A percentile compares a stretch with the other conserved stretches of the same genome.
These are phyloP conservation scores for Ophion obscuratus DNA, from an alignment of 2,888 invertebrate species.

Conservation along the genomic window DNA sequence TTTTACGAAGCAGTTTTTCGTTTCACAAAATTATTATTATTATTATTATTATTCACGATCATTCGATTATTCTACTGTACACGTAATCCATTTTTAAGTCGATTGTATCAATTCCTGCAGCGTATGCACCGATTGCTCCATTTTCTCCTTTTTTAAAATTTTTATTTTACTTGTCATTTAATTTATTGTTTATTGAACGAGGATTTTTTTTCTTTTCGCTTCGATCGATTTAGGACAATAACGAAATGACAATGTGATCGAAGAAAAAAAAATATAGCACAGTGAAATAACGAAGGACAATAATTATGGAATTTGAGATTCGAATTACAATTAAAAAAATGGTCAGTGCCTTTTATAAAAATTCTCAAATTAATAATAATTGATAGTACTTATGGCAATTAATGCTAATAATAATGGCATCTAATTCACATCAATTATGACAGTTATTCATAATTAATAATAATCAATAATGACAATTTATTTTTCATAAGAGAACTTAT, in stretches of 20 bases:
- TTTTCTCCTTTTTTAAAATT: constrained; percentile 22
- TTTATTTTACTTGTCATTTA: constrained; percentile 11
- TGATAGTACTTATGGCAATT: neutral
- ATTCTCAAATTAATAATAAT: too few species aligned
- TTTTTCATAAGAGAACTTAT: neutral
- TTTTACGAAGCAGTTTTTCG: constrained; percentile 48
- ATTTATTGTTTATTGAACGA: constrained; percentile 41
- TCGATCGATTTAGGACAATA: neutral
- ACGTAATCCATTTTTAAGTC: constrained; percentile 55
- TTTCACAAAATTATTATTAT: neutral
- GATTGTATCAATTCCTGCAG: constrained; percentile 66
- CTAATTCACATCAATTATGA: constrained; percentile 1
- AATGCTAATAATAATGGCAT: constrained; percentile 2
- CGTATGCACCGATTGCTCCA: constrained; percentile 54
- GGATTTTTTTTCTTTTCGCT: constrained; percentile 2
- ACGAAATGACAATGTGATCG: neutral
- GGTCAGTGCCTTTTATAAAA: too few species aligned
- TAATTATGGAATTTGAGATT: constrained; percentile 26
- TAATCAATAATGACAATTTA: constrained; percentile 19
- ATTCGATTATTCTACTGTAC: constrained; percentile 50
- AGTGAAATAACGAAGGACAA: neutral
- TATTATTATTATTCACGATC: constrained; percentile 22
- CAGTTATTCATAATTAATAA: constrained; percentile 9
- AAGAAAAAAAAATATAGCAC: neutral
- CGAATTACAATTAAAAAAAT: neutral